A percentile compares a stretch with the other conserved stretches of the same genome.
Conservation (phyloP, 2,113 vertebrate genomes). For the Ceuthmochares aereus region DNA sequence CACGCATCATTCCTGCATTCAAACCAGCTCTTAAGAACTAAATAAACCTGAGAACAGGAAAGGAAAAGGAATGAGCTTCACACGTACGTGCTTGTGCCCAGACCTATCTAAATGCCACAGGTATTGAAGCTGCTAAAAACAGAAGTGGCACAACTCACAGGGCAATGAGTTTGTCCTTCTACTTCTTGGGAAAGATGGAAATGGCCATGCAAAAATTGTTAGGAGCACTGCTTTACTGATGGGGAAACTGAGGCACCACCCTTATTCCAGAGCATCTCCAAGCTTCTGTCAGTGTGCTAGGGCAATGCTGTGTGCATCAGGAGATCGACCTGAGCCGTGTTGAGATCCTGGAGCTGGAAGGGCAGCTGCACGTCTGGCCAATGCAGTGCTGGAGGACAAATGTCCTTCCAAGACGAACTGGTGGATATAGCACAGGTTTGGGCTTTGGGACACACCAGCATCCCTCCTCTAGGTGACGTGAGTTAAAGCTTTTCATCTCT, state of each 20-base stretch:
- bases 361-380: background rate
- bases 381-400: fast-evolving
- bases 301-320: background rate
- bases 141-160: fast-evolving
- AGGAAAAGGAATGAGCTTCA: background rate
- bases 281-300: background rate
- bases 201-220: background rate
- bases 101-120: background rate
- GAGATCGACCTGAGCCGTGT: fast-evolving
- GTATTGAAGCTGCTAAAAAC: fast-evolving
- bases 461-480: background rate
- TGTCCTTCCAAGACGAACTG: background rate
- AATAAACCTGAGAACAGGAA: background rate
- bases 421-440: background rate
- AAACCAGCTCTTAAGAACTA: background rate
- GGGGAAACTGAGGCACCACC: background rate
- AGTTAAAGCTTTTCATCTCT: background rate
- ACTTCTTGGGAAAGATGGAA: background rate
- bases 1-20: background rate
- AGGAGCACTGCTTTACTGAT: background rate
- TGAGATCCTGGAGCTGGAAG: background rate
- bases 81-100: fast-evolving
- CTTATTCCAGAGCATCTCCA: background rate
- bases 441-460: background rate
- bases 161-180: fast-evolving